These are phyloP conservation scores for Monochamus saltuarius DNA, from an alignment of 1,140 invertebrate species.

Conservation along the genomic window DNA sequence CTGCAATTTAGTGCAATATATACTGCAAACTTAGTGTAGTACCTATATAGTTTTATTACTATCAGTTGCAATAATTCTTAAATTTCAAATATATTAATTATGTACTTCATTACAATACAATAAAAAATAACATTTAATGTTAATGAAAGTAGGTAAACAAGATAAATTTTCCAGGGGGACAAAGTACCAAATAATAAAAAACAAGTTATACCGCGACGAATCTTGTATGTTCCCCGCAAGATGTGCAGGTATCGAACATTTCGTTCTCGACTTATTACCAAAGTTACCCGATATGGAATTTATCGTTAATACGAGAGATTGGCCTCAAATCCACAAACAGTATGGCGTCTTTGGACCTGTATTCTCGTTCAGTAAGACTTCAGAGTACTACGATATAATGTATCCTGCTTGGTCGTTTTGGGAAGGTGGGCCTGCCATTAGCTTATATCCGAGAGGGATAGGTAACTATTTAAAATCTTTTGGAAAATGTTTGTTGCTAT, in stretches of 20 bases:
- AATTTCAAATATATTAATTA: slow-evolving; percentile 3
- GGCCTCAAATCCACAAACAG: slow-evolving; percentile 77
- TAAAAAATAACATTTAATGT: slow-evolving; percentile 1
- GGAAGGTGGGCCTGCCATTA: slow-evolving; percentile 95
- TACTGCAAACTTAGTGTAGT: no score
- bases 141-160: slow-evolving; percentile 9
- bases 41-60: no score
- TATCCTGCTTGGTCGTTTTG: slow-evolving; percentile 98
- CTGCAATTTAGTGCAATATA: no score
- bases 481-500: neutral
- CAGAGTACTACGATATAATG: slow-evolving; percentile 87
- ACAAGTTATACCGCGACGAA: slow-evolving; percentile 77
- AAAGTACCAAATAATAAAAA: slow-evolving; percentile 83
- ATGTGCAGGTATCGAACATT: slow-evolving; percentile 91
- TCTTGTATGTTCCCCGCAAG: slow-evolving; percentile 90
- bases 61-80: no score
- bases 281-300: slow-evolving; percentile 83
- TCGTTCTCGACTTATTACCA: slow-evolving; percentile 65
- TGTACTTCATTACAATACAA: slow-evolving; percentile 16
- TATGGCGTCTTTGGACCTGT: slow-evolving; percentile 71
- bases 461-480: slow-evolving; percentile 49
- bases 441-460: slow-evolving; percentile 87
- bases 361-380: slow-evolving; percentile 93
- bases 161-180: slow-evolving; percentile 61
- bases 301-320: slow-evolving; percentile 88